phyloP scores from a whole-genome alignment of 2,113 vertebrate genomes.

The Zosterops pallidus region DNA sequence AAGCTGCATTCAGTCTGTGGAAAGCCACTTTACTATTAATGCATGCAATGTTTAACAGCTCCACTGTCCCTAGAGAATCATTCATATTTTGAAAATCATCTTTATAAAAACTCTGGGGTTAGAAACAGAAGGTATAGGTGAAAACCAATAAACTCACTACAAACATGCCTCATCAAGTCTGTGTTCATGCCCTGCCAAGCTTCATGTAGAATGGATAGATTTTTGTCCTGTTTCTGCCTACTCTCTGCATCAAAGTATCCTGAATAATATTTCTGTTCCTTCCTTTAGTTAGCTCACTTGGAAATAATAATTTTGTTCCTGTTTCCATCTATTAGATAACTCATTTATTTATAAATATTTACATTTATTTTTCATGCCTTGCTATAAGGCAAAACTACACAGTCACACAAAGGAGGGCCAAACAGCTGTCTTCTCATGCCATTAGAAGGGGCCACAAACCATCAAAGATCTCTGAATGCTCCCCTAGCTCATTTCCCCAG shows the following conservation, averaged over 20 bases:
- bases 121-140: not conserved
- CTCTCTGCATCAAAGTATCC: not conserved
- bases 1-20: not conserved
- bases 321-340: not conserved
- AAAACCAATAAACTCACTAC: not conserved
- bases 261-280: not conserved
- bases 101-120: not conserved
- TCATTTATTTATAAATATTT: not conserved
- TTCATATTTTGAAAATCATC: not conserved
- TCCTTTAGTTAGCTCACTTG: not conserved
- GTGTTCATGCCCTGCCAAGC: not conserved
- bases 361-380: not conserved
- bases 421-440: not conserved
- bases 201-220: not conserved
- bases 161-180: not conserved
- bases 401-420: not conserved
- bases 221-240: not conserved
- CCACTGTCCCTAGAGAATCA: not conserved
- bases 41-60: not conserved
- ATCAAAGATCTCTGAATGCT: not conserved
- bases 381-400: not conserved
- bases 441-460: not conserved
- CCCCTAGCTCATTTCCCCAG: not conserved
- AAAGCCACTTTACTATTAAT: not conserved
- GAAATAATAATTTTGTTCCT: not conserved